Percentiles rank a stretch among this genome's conserved stretches.
phyloP scores from a whole-genome alignment of 2,113 vertebrate species.

The Pitta sordida region DNA sequence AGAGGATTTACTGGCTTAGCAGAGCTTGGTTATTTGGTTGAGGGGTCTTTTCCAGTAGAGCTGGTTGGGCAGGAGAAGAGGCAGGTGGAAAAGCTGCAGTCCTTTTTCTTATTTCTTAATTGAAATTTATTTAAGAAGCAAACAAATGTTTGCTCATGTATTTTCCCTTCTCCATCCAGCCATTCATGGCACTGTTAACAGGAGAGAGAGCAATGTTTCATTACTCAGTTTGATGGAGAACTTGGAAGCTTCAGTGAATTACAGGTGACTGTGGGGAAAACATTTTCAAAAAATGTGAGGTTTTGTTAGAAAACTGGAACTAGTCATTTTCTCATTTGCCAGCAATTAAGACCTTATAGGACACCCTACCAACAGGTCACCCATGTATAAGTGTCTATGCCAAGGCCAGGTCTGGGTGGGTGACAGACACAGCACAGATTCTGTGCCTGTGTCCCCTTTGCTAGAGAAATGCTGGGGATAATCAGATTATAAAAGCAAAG shows the following conservation, averaged over 20 bases:
- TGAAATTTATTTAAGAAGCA: background rate
- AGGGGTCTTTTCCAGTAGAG: background rate
- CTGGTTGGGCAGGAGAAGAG: background rate
- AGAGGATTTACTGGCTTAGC: background rate
- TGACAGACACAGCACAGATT: background rate
- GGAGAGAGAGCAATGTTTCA: background rate
- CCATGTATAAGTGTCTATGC: background rate
- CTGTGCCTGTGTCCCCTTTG: background rate
- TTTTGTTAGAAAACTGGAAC: background rate
- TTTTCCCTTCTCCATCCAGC: background rate
- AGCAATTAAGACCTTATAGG: background rate
- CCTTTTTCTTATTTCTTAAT: background rate
- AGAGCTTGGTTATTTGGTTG: background rate
- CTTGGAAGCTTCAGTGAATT: background rate
- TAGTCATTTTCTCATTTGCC: background rate
- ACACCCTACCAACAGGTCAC: background rate
- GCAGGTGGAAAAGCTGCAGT: background rate
- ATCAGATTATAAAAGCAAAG: background rate
- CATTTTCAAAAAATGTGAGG: accelerated
- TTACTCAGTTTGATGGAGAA: background rate
- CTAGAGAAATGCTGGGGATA: background rate
- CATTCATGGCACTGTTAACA: background rate
- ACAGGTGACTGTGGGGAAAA: background rate
- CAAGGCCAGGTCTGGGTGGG: background rate
- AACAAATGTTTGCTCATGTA: background rate